These are phyloP conservation scores for Ictinia mississippiensis DNA, from an alignment of 2,797 vertebrate genomes.

Conservation along the genomic window DNA sequence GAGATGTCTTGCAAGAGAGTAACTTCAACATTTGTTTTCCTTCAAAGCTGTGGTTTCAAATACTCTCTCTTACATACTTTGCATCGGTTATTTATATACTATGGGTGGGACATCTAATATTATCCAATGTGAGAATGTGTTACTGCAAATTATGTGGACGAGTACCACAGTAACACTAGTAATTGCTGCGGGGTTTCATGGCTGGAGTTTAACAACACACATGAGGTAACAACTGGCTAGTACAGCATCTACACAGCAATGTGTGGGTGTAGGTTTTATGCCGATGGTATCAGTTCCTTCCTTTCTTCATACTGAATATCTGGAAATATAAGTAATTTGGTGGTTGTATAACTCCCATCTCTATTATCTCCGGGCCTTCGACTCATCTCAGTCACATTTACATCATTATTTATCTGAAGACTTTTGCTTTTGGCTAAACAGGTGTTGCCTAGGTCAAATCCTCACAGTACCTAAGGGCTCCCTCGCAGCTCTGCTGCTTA, in stretches of 20 bases:
- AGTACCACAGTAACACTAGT: background rate
- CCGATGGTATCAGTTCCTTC: background rate
- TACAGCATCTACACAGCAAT: background rate
- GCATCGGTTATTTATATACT: background rate
- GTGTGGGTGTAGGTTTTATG: background rate
- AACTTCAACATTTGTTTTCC: background rate
- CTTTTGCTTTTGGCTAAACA: background rate
- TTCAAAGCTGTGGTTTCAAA: background rate
- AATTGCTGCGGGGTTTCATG: background rate
- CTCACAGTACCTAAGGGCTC: background rate
- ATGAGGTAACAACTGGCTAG: background rate
- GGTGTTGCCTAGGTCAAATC: background rate
- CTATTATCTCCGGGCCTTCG: background rate
- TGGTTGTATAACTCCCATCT: background rate
- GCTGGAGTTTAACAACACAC: background rate
- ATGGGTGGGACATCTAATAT: background rate
- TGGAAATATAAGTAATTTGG: background rate
- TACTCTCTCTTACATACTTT: background rate
- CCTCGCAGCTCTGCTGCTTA: background rate
- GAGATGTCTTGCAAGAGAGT: rapidly evolving
- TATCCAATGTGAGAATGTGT: background rate
- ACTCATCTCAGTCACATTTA: background rate
- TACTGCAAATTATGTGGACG: background rate
- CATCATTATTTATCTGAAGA: background rate
- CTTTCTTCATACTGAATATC: background rate